Conservation (phyloP, 1,140 invertebrate genomes). For the Arion vulgaris region DNA sequence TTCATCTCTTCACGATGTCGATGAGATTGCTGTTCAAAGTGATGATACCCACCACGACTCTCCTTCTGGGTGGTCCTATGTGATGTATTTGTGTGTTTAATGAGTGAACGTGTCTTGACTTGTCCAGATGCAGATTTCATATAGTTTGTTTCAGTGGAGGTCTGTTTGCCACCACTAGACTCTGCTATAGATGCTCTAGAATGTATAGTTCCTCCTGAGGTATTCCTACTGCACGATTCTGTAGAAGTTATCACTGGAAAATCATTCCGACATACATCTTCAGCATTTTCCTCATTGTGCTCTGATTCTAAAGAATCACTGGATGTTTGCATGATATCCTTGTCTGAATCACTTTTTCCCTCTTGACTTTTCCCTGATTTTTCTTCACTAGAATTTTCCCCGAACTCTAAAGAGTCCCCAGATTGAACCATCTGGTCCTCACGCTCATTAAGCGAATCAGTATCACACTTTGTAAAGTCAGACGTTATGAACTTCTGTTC, state of each 20-base stretch:
- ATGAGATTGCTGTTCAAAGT: neutral
- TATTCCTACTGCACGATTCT: conserved; percentile 60
- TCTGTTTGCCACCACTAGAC: conserved; percentile 59
- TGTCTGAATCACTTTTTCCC: conserved; percentile 14
- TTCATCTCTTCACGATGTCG: neutral
- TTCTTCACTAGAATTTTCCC: conserved; percentile 32
- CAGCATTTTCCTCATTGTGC: conserved; percentile 70
- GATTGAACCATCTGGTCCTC: conserved; percentile 72
- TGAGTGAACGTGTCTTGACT: conserved; percentile 65
- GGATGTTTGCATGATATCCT: conserved; percentile 73
- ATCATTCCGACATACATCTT: conserved; percentile 44
- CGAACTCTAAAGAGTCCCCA: conserved; percentile 78
- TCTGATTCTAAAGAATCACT: conserved; percentile 78
- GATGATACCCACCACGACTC: neutral
- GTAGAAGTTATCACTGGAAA: conserved; percentile 61
- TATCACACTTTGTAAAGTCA: conserved; percentile 73
- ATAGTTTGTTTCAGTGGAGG: conserved; percentile 63
- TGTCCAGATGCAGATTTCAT: conserved; percentile 43
- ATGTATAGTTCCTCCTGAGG: conserved; percentile 57
- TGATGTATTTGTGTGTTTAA: neutral
- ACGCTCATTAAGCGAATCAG: conserved; percentile 74
- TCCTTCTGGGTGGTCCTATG: neutral
- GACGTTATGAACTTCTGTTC: conserved; percentile 46
- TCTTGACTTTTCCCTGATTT: conserved; percentile 23
- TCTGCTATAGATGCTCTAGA: conserved; percentile 54